These are phyloP conservation scores for Philonicus albiceps DNA, from an alignment of 2,888 invertebrate species.

Conservation along the genomic window DNA sequence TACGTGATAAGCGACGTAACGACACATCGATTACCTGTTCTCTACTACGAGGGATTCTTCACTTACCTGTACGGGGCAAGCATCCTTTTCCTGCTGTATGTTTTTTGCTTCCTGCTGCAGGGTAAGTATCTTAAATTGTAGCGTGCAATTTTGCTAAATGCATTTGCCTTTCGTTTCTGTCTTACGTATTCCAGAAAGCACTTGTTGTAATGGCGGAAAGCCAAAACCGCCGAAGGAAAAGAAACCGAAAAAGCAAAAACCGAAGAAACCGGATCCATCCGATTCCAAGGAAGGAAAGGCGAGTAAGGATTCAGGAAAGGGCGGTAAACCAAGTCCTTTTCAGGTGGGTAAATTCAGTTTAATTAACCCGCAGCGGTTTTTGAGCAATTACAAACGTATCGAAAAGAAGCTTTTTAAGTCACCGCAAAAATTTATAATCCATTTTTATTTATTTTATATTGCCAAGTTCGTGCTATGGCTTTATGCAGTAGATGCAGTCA, in stretches of 20 bases:
- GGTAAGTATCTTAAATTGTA: slow-evolving; percentile 62
- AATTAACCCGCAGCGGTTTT: neutral
- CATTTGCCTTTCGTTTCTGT: neutral
- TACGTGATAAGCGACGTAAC: slow-evolving; percentile 95
- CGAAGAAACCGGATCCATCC: slow-evolving; percentile 68
- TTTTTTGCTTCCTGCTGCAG: slow-evolving; percentile 93
- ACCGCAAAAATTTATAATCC: neutral
- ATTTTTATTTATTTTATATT: neutral
- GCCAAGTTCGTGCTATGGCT: neutral
- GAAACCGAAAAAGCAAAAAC: slow-evolving; percentile 74
- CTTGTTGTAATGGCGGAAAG: slow-evolving; percentile 78
- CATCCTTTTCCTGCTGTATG: slow-evolving; percentile 91
- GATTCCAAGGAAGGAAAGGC: slow-evolving; percentile 67
- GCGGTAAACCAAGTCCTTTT: slow-evolving; percentile 72
- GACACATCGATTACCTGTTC: slow-evolving; percentile 88
- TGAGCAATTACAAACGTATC: neutral
- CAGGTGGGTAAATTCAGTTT: slow-evolving; percentile 66
- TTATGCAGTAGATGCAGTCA: neutral
- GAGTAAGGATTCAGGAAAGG: slow-evolving; percentile 70
- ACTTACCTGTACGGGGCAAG: slow-evolving; percentile 93
- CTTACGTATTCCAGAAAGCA: slow-evolving; percentile 69
- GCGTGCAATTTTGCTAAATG: neutral
- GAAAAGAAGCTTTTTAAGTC: slow-evolving; percentile 44
- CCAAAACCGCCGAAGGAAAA: slow-evolving; percentile 75
- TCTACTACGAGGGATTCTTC: slow-evolving; percentile 95